Base-by-base conservation (phyloP, 2,888 invertebrate species). In the Campoplex capitator region DNA sequence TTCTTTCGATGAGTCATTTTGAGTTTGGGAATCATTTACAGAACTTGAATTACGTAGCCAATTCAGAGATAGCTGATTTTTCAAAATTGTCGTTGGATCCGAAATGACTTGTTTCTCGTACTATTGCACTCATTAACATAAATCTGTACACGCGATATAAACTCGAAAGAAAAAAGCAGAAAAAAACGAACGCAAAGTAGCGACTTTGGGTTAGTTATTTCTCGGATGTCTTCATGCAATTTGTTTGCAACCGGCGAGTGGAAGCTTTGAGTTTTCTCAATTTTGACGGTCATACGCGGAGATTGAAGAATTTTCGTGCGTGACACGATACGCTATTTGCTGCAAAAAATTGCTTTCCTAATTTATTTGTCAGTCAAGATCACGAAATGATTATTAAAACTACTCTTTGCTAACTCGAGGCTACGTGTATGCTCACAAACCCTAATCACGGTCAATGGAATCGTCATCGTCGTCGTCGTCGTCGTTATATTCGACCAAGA, bases 311-410 rank as follows among this genome's bases (percentile, higher is more conserved):
- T 16, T 76, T 48, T 35, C 48, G 45, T 75, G 75, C 88, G 83
- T 88, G 85, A 89, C 85, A 75, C 87, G 88, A 84, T 28, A 82
- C 80, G 82, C 82, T 89, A 38, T 78, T 83, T 79, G 70, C 77
- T 83, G 51, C 71, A 68, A 83, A 86, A 89, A 85, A 90, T 90
- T 89, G 83, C 81, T 76, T 75, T 79, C 79, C 81, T 86, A 80
- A 85, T 88, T 88, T 86, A 62, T 84, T 86, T 73, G 79, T 88
- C 86, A 73, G 77, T 86, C 86, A 84, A 88, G 86, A 89, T 87
- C 76, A 74, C 81, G 86, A 82, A 74, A 80, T n/a, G 23, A 75
- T 18, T 13, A 45, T 38, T n/a, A 51, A 62, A 78, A n/a, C n/a
- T n/a, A n/a, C n/a, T 48, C 32, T 67, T 75, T 18, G 18, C 18